Evolutionary conservation across 2,113 vertebrate species (phyloP).

Genomic region (Elgaria multicarinata): DNA sequence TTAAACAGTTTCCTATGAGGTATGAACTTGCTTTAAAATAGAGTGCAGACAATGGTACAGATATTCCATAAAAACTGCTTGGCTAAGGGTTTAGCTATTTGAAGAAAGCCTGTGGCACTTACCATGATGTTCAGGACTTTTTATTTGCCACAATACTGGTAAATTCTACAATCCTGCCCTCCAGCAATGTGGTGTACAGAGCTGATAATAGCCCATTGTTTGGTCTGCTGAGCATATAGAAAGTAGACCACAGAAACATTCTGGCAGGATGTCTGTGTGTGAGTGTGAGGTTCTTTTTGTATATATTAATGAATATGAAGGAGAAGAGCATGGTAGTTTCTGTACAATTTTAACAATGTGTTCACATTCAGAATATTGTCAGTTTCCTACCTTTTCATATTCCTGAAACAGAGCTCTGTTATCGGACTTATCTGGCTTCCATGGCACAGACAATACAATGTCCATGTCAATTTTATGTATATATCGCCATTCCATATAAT

Average conservation of each 20-base stretch:
- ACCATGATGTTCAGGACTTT: not conserved
- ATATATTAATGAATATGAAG: not conserved
- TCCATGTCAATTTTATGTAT: not conserved
- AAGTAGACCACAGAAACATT: not conserved
- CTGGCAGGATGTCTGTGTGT: not conserved
- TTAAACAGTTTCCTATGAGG: not conserved
- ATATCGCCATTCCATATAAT: not conserved
- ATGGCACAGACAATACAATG: not conserved
- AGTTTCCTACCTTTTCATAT: not conserved
- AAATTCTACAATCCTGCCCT: too few relatives aligned
- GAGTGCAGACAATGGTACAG: not conserved
- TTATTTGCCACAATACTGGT: not conserved
- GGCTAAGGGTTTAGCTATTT: not conserved
- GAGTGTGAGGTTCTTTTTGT: not conserved
- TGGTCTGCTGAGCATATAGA: not conserved
- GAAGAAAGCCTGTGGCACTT: not conserved
- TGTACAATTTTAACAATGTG: not conserved
- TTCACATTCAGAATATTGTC: not conserved
- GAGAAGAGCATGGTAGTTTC: not conserved
- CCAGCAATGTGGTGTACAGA: not conserved
- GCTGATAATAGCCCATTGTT: not conserved
- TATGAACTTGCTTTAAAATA: not conserved
- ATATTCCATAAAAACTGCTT: not conserved
- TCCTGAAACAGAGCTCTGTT: not conserved
- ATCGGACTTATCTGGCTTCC: not conserved